Conservation (phyloP, 2,113 vertebrate species). For the Maccullochella peelii region DNA sequence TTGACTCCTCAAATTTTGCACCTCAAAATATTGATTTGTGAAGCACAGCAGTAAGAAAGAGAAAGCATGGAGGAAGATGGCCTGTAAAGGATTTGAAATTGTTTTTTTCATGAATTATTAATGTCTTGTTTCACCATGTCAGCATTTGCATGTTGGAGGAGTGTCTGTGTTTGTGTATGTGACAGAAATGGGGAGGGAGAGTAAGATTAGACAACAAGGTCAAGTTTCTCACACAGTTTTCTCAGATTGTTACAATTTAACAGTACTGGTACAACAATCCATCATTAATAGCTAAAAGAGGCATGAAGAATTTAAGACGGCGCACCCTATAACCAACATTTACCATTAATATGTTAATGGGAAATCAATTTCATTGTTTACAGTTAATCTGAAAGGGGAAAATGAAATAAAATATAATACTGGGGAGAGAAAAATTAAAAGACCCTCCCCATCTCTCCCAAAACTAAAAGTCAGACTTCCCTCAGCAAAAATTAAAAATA, state of each 20-base stretch:
- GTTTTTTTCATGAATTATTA: slow-evolving; percentile 60
- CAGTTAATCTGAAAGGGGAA: not conserved
- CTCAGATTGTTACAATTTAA: not conserved
- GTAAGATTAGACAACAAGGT: slow-evolving; percentile 23
- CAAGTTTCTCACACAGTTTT: not conserved
- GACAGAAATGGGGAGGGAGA: slow-evolving; percentile 14
- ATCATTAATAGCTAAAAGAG: not conserved
- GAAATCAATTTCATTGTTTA: too few relatives aligned
- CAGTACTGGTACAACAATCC: not conserved
- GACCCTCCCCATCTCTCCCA: not conserved
- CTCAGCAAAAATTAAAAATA: not conserved
- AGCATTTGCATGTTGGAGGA: slow-evolving; percentile 35
- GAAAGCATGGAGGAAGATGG: not conserved
- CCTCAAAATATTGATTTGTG: slow-evolving; percentile 43
- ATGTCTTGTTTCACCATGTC: slow-evolving; percentile 56
- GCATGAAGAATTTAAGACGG: not conserved
- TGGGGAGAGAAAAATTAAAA: not conserved
- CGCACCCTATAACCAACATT: not conserved
- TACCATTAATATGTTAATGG: not conserved
- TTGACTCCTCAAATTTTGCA: too few relatives aligned
- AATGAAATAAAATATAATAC: not conserved
- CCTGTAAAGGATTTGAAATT: slow-evolving; percentile 30
- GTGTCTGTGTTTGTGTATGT: slow-evolving; percentile 29
- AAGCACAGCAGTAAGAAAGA: slow-evolving; percentile 28
- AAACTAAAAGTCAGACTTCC: not conserved